Percentiles rank a stretch among this genome's conserved stretches.
Conservation (phyloP, 23 tunicate species). For the Styela plicata region DNA sequence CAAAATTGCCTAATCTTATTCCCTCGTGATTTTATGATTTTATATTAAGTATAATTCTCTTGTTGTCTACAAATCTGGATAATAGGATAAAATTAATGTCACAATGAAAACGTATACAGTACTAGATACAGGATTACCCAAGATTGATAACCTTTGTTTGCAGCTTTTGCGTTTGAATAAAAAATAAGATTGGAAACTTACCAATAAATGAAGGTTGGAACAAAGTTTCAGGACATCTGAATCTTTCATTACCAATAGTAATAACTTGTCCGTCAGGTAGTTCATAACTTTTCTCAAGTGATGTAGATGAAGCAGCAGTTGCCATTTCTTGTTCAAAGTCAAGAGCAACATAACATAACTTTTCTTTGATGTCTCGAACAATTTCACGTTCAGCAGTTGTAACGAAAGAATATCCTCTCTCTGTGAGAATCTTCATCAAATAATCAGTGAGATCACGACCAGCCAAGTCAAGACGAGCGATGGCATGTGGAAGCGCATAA, state of each 20-base stretch:
- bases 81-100: too few species aligned
- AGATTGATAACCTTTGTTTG: too few species aligned
- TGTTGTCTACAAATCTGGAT: too few species aligned
- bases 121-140: too few species aligned
- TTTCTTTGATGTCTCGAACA: conserved; percentile 80
- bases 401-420: conserved; percentile 53
- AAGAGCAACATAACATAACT: conserved; percentile 69
- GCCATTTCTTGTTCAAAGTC: conserved; percentile 78
- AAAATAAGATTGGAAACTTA: too few species aligned
- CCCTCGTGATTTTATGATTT: too few species aligned
- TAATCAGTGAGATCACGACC: conserved; percentile 89
- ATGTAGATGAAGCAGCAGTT: conserved; percentile 61
- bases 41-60: too few species aligned
- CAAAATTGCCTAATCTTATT: too few species aligned
- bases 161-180: too few species aligned
- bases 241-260: conserved; percentile 94
- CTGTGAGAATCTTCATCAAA: conserved; percentile 80
- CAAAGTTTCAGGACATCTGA: conserved; percentile 95
- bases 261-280: conserved; percentile 68
- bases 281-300: conserved; percentile 54
- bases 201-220: conserved; percentile 94
- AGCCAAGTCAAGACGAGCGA: conserved; percentile 75
- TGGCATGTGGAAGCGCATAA: conserved; percentile 93
- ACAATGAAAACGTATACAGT: too few species aligned
- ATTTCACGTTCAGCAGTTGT: conserved; percentile 71